Conservation (phyloP, 2,113 vertebrate genomes). For the Strigops habroptila region DNA sequence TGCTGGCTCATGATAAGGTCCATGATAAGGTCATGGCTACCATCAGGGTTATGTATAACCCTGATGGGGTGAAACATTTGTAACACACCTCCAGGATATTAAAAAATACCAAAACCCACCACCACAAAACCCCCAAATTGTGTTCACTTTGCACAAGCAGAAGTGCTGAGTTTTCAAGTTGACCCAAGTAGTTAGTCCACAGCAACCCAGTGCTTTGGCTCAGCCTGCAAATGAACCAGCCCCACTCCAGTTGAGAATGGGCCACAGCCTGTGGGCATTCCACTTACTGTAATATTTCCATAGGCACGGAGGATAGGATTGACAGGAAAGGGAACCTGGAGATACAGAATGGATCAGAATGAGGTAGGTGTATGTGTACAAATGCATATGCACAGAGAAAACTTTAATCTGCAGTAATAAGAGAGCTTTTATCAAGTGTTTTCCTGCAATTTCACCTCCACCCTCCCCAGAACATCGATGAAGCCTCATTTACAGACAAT, state of each 20-base stretch:
- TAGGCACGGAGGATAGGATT: conserved; percentile 88
- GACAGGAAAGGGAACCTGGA: conserved; percentile 82
- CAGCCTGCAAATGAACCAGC: not conserved
- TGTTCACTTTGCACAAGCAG: not conserved
- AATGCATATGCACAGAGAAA: not conserved
- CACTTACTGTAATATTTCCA: conserved; percentile 88
- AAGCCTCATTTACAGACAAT: not conserved
- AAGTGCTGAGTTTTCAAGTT: not conserved
- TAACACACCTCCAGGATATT: not conserved
- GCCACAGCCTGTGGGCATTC: not conserved
- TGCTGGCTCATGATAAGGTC: not conserved
- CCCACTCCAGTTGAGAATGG: not conserved
- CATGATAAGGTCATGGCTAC: not conserved
- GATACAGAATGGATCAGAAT: conserved; percentile 35
- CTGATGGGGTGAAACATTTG: not conserved
- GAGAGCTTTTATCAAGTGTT: not conserved
- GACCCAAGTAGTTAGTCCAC: not conserved
- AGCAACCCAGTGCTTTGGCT: not conserved
- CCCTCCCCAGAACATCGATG: not conserved
- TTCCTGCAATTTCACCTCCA: not conserved
- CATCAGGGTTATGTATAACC: not conserved
- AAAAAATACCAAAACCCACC: not conserved
- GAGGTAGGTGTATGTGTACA: not conserved
- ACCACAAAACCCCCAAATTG: not conserved
- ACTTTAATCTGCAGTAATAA: not conserved